Conservation (phyloP, 1,140 invertebrate species). For the Odontomachus brunneus region DNA sequence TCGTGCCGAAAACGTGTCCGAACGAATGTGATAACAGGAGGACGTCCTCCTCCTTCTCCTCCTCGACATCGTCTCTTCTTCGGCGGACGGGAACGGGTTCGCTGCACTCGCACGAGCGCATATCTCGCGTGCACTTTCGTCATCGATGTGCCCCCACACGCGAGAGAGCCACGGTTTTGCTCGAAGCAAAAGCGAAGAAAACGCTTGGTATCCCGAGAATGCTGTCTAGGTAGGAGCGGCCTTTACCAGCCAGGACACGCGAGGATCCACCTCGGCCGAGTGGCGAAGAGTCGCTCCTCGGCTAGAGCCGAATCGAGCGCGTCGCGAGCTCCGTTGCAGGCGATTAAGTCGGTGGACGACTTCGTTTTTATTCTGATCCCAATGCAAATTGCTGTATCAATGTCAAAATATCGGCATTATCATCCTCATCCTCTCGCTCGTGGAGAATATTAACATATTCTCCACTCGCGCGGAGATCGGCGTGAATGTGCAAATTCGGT, state of each 20-base stretch:
- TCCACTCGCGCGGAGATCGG: neutral
- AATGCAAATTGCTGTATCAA: neutral
- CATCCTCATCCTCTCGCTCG: neutral
- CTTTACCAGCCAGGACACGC: constrained; percentile 67
- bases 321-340: neutral
- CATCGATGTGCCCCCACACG: constrained; percentile 64
- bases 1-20: neutral
- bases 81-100: constrained; percentile 8
- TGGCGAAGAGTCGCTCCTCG: constrained; percentile 17
- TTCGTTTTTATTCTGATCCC: neutral
- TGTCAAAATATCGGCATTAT: neutral
- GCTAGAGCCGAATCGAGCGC: constrained; percentile 1
- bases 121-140: constrained; percentile 73
- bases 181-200: constrained; percentile 73
- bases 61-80: neutral
- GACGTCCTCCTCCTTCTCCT: neutral
- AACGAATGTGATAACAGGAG: neutral
- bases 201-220: constrained; percentile 72
- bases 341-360: neutral
- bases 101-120: constrained; percentile 35
- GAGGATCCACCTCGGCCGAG: constrained; percentile 63
- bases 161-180: constrained; percentile 64
- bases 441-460: neutral
- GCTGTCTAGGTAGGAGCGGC: constrained; percentile 72
- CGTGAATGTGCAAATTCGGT: neutral